phyloP scores from a whole-genome alignment of 2,888 invertebrate genomes.

The Trichopoda pennipes region DNA sequence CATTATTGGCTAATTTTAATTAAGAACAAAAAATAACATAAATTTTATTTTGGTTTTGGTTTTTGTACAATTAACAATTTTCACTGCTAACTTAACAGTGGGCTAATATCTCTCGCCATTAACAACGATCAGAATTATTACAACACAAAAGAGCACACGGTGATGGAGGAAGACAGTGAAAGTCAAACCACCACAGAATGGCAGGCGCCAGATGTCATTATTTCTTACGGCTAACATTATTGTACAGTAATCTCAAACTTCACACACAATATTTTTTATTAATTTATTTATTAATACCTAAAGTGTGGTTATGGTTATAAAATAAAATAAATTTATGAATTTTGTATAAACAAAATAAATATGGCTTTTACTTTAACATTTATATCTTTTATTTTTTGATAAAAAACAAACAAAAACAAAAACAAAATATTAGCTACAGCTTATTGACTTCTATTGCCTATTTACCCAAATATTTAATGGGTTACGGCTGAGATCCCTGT shows the following conservation, averaged over 20 bases:
- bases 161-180: slow-evolving; percentile 28
- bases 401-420: too few species aligned
- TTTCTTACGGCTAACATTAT: slow-evolving; percentile 52
- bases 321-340: slow-evolving; percentile 10
- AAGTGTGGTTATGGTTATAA: slow-evolving; percentile 45
- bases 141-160: slow-evolving; percentile 12
- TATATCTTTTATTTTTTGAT: slow-evolving; percentile 6
- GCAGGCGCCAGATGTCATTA: slow-evolving; percentile 70
- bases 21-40: neutral
- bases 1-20: slow-evolving; percentile 20
- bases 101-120: slow-evolving; percentile 19
- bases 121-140: slow-evolving; percentile 8
- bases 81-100: slow-evolving; percentile 61
- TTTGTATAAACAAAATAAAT: slow-evolving; percentile 1
- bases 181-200: slow-evolving; percentile 66
- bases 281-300: neutral
- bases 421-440: slow-evolving; percentile 84
- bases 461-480: slow-evolving; percentile 93
- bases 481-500: slow-evolving; percentile 84
- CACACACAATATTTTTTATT: neutral
- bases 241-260: too few species aligned
- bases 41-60: slow-evolving; percentile 47
- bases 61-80: slow-evolving; percentile 55
- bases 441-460: slow-evolving; percentile 92
- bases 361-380: slow-evolving; percentile 5